Percentiles rank a stretch among this genome's conserved stretches.
Conservation (phyloP, 2,797 vertebrate species). For the Diplodus puntazzo region DNA sequence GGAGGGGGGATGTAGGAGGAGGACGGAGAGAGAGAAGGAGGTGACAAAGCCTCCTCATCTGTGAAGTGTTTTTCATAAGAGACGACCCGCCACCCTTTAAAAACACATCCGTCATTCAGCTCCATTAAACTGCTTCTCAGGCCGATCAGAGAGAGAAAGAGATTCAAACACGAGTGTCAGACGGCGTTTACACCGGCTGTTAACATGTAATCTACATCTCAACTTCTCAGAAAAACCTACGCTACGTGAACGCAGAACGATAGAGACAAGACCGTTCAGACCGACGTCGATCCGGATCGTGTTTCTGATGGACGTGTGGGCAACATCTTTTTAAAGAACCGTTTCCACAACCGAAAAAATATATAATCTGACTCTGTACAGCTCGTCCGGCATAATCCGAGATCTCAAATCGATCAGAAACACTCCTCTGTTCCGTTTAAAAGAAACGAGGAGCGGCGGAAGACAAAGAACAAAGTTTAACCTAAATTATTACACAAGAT, state of each 20-base stretch:
- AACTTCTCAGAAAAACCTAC: neutral
- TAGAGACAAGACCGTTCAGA: no score
- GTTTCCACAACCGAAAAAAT: no score
- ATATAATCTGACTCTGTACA: no score
- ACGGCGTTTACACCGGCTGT: constrained; percentile 33
- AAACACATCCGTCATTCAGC: constrained; percentile 58
- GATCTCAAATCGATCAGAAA: no score
- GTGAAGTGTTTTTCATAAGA: constrained; percentile 69
- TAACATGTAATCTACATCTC: constrained; percentile 8
- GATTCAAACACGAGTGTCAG: constrained; percentile 34
- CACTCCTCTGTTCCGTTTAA: no score
- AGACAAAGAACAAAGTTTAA: no score
- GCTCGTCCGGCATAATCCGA: no score
- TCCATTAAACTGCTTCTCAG: constrained; percentile 45
- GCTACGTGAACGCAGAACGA: neutral
- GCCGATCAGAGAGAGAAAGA: constrained; percentile 37
- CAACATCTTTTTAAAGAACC: no score
- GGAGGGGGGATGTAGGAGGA: constrained; percentile 34
- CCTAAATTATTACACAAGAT: no score
- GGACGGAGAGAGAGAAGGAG: neutral
- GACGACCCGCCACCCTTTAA: constrained; percentile 40
- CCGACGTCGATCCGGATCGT: no score
- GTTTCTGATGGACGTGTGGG: no score
- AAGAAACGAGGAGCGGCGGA: no score
- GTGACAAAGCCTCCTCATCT: constrained; percentile 57